phyloP scores from a whole-genome alignment of 2,888 invertebrate species.

The Ectobius pallidus region DNA sequence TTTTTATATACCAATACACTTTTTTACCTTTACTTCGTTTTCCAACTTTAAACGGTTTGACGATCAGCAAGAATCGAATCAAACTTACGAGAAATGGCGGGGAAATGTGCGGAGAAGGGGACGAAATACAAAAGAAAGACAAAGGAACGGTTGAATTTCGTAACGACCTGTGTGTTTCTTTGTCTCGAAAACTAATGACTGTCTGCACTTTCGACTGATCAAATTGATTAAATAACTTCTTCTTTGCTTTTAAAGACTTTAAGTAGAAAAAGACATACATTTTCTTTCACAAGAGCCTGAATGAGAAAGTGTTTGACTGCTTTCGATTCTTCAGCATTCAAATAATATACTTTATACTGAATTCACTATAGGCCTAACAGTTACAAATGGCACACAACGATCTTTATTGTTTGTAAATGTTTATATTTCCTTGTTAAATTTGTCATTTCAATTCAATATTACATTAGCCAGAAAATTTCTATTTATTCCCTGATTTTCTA shows the following conservation, averaged over 20 bases:
- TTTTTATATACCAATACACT: constrained; percentile 28
- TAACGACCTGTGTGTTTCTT: constrained; percentile 7
- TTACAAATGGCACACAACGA: too few relatives aligned
- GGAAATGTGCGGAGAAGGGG: background rate
- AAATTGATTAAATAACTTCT: constrained; percentile 24
- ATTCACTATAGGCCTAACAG: too few relatives aligned
- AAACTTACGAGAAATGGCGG: constrained; percentile 31
- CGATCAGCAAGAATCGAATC: constrained; percentile 34
- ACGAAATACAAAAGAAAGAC: background rate
- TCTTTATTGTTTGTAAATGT: too few relatives aligned
- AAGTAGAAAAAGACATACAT: background rate
- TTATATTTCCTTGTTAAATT: too few relatives aligned
- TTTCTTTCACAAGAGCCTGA: background rate
- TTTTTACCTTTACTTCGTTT: constrained; percentile 19
- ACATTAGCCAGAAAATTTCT: too few relatives aligned
- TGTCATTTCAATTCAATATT: too few relatives aligned
- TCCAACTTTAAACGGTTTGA: constrained; percentile 36
- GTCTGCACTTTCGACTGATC: constrained; percentile 8
- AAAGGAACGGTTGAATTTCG: background rate
- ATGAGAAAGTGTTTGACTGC: too few relatives aligned
- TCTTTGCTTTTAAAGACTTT: background rate
- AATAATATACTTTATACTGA: too few relatives aligned
- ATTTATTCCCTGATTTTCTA: too few relatives aligned
- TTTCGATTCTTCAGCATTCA: too few relatives aligned
- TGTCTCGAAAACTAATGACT: constrained; percentile 22